Conservation (phyloP, 2,888 invertebrate species). For the Diaphora mendica region DNA sequence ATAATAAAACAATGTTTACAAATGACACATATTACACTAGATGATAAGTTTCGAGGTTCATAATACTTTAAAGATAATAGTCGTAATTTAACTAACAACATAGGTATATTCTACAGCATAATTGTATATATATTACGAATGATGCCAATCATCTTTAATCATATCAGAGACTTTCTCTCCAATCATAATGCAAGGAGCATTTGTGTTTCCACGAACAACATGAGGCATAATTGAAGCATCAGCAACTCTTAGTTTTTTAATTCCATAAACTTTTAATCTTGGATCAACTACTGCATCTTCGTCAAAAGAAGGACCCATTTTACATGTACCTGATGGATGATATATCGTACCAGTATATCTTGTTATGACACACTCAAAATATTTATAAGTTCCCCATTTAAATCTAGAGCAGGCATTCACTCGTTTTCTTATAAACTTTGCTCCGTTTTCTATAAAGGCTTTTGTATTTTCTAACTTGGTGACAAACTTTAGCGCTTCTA, state of each 20-base stretch:
- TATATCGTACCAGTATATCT: slow-evolving; percentile 87
- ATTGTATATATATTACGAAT: slow-evolving; percentile 46
- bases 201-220: slow-evolving; percentile 92
- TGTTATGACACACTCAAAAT: slow-evolving; percentile 89
- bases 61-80: too few relatives aligned
- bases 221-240: slow-evolving; percentile 94
- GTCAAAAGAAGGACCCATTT: slow-evolving; percentile 75
- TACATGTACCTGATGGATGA: slow-evolving; percentile 76
- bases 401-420: slow-evolving; percentile 85
- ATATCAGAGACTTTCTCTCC: slow-evolving; percentile 87
- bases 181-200: slow-evolving; percentile 94
- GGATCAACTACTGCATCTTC: slow-evolving; percentile 72
- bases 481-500: slow-evolving; percentile 87
- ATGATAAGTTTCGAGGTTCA: neutral
- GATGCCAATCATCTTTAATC: slow-evolving; percentile 72
- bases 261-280: slow-evolving; percentile 69
- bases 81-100: neutral
- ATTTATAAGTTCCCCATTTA: slow-evolving; percentile 86
- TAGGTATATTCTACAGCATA: neutral
- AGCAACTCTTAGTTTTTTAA: slow-evolving; percentile 87
- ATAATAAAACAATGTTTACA: neutral
- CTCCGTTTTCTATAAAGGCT: slow-evolving; percentile 84
- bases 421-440: slow-evolving; percentile 82
- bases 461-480: slow-evolving; percentile 85
- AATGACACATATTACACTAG: neutral